Evolutionary conservation across 1,140 invertebrate species (phyloP).

Genomic region (Oedothorax gibbosus): DNA sequence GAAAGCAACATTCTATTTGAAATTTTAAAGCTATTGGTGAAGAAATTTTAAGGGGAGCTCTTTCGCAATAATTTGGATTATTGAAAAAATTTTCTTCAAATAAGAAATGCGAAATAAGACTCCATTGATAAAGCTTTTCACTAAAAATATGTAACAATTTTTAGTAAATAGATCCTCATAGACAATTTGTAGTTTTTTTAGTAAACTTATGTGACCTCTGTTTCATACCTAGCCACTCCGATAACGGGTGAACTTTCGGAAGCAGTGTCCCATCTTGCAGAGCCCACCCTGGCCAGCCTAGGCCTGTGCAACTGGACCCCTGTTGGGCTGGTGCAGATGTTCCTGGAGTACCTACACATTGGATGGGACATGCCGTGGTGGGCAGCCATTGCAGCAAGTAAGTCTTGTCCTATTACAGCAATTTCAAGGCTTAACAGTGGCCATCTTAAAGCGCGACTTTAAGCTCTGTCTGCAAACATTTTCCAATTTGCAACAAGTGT

Average conservation of each 20-base stretch:
- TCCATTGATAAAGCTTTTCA: too few species aligned
- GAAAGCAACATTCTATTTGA: too few species aligned
- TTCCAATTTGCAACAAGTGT: neutral
- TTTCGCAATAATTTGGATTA: too few species aligned
- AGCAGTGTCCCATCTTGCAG: conserved; percentile 70
- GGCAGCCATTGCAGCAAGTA: conserved; percentile 81
- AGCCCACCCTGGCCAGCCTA: conserved; percentile 81
- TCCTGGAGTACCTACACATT: conserved; percentile 85
- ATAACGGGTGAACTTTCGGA: neutral
- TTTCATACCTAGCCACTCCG: neutral
- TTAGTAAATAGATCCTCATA: neutral
- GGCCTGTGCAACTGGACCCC: conserved; percentile 81
- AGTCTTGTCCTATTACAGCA: conserved; percentile 56
- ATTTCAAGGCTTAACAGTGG: neutral
- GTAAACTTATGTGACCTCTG: neutral
- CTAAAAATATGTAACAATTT: neutral
- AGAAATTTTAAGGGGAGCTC: too few species aligned
- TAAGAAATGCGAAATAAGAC: neutral
- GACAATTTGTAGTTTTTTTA: neutral
- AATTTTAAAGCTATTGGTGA: too few species aligned
- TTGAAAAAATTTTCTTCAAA: neutral
- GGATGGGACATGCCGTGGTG: conserved; percentile 87
- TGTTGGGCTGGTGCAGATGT: conserved; percentile 80
- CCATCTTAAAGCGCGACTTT: neutral
- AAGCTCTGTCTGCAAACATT: conserved; percentile 6